Evolutionary conservation across 2,113 vertebrate genomes (phyloP), one percentile per base, ranked within the genome.

Genomic region (Neoarius graeffei): DNA sequence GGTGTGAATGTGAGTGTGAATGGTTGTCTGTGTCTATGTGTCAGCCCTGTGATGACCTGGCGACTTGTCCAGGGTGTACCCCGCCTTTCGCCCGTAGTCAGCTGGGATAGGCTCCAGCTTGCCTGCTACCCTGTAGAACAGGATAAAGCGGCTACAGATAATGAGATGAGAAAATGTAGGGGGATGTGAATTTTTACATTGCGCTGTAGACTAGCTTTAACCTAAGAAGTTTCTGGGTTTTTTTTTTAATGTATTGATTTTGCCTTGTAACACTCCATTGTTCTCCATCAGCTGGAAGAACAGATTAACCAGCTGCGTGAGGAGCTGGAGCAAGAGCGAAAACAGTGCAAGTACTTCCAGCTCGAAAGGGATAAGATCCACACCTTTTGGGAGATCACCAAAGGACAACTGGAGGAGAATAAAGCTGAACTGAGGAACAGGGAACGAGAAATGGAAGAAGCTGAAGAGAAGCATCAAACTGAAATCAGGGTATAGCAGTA

Each of bases 281-380:
- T 30, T 7, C 7, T 80, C n/a, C 83, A 85, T 76, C 91, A 99
- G 98, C 91, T 99, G 91, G 96, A 97, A 88, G 94, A 97, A 9
- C 96, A 99, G 1, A 89, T 97, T 0, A 14, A 23, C 0, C 95
- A 89, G 0, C 92, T 99, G 4, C 94, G 96, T 23, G 95, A 98
- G 88, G 97, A 99, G 92, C 94, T 99, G 92, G 97, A 99, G 69
- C 93, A 96, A 0, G 97, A 98, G 84, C 93, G 97, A 57, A 96
- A 97, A 85, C 98, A 99, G 83, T 96, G 97, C 9, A 99, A 97
- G 92, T 98, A 97, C 27, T 98, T 98, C 91, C 98, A 99, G 93
- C 92, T 98, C 88, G 97, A 99, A 89, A 94, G 97, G 0, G 96
- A 97, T 91, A 97, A 96, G 89, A 96, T 98, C 82, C 95, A 97